phyloP scores from a whole-genome alignment of 2,113 vertebrate species.

The Hemiprocne comata region DNA sequence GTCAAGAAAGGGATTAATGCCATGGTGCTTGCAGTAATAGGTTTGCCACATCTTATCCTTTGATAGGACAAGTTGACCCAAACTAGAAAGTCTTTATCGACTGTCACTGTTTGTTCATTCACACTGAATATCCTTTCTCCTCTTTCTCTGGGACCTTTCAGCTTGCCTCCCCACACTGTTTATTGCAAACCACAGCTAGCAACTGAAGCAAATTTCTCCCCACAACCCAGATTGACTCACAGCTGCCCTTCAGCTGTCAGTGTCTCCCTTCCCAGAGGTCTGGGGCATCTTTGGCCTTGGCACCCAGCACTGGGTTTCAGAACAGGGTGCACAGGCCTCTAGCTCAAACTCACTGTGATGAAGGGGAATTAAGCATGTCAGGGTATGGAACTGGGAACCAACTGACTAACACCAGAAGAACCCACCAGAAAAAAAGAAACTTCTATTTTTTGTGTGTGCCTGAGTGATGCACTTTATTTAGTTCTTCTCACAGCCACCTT shows the following conservation, averaged over 20 bases:
- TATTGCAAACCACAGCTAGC: background rate
- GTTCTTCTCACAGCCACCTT: background rate
- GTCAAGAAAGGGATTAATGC: background rate
- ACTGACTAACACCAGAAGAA: background rate
- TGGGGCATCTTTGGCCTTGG: background rate
- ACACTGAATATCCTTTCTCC: background rate
- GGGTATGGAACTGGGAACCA: background rate
- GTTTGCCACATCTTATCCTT: background rate
- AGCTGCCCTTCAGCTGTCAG: background rate
- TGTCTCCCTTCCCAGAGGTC: background rate
- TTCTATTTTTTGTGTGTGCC: background rate
- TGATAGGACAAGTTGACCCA: background rate
- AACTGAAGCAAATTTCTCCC: background rate
- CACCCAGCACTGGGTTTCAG: background rate
- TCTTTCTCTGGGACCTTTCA: background rate
- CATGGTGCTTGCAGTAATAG: background rate
- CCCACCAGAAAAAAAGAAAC: background rate
- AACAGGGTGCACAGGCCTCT: background rate
- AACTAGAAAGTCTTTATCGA: background rate
- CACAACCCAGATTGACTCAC: background rate
- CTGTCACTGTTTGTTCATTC: background rate
- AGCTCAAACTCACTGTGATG: background rate
- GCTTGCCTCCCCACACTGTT: background rate
- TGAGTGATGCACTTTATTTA: background rate
- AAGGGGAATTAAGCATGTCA: background rate